Evolutionary conservation across 1,140 invertebrate genomes (phyloP).

Genomic region (Sesamia nonagrioides): DNA sequence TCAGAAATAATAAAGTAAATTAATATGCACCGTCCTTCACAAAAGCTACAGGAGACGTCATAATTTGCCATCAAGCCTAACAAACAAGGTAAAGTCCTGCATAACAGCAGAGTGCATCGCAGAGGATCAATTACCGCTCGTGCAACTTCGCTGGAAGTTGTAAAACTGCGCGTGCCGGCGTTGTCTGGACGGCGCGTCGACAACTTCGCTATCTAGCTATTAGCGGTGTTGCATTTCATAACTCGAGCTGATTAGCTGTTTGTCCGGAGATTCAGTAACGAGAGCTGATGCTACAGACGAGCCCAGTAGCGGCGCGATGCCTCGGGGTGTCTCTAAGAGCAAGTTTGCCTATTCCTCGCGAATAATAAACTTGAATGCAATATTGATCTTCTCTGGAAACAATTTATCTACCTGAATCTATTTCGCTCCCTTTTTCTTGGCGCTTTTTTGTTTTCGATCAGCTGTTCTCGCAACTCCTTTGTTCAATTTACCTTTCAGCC

Average conservation of each 20-base stretch:
- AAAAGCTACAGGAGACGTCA: not conserved
- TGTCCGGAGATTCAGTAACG: conserved; percentile 52
- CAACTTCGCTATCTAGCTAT: conserved; percentile 68
- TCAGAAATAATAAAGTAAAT: not conserved
- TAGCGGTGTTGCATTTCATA: conserved; percentile 64
- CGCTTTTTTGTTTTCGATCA: conserved; percentile 61
- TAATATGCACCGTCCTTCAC: not conserved
- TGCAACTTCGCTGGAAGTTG: conserved; percentile 63
- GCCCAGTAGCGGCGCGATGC: not conserved
- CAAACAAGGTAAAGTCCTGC: conserved; percentile 59
- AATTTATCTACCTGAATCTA: conserved; percentile 51
- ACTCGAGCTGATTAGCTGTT: conserved; percentile 47
- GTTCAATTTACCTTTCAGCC: conserved; percentile 52
- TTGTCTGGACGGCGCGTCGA: conserved; percentile 9
- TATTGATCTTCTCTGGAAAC: conserved; percentile 24
- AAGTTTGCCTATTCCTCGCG: not conserved
- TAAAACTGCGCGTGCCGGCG: conserved; percentile 61
- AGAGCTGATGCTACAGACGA: conserved; percentile 11
- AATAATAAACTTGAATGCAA: not conserved
- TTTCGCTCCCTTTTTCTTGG: conserved; percentile 34
- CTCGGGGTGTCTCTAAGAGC: not conserved
- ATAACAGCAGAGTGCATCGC: conserved; percentile 57
- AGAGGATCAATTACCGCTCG: conserved; percentile 61
- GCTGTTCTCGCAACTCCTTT: conserved; percentile 64
- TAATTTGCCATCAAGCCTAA: conserved; percentile 47